Base-by-base conservation (phyloP, 1,140 invertebrate genomes). In the Bombus waltoni region DNA sequence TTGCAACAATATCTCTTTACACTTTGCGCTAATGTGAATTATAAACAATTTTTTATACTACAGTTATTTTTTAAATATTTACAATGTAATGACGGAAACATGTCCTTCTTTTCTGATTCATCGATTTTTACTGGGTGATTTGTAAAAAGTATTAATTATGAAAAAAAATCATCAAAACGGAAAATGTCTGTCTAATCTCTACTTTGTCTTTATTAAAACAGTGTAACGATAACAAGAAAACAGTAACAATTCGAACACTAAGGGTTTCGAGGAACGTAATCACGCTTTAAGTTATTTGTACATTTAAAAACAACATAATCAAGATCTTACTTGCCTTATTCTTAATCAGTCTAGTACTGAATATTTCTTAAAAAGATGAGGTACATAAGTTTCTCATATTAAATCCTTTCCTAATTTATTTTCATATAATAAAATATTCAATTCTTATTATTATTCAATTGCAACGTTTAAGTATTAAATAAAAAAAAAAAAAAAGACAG, bases 161-260 rank as follows among this genome's bases (percentile, higher is more conserved):
- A 66, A 66, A 85, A 85, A 78, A 57, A 28, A 53, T 42, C 47
- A 59, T 86, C 78, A 89, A 75, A 86, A 80, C 83, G 68, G 22
- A 75, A 40, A 83, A 38, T 75, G 74, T 74, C 53, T 66, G 6
- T 32, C 32, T 73, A 72, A 83, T 78, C 62, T 83, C 87, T 89
- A 89, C 80, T 40, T 85, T 86, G 86, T 91, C 89, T 92, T 92
- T 90, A 93, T 93, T 93, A 92, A 92, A 93, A 93, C 84, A 78
- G 82, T 86, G 83, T 91, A 92, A 93, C 89, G 88, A 91, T 92
- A 93, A 92, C 88, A 92, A 90, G 86, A 91, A 90, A 92, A 88
- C 87, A 82, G 89, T 93, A 93, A 93, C 90, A 93, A 93, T 93
- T 93, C 91, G 89, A 93, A 93, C 91, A 93, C 90, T 92, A 91